phyloP scores from a whole-genome alignment of 2,888 invertebrate genomes.

The Endomychus coccineus region DNA sequence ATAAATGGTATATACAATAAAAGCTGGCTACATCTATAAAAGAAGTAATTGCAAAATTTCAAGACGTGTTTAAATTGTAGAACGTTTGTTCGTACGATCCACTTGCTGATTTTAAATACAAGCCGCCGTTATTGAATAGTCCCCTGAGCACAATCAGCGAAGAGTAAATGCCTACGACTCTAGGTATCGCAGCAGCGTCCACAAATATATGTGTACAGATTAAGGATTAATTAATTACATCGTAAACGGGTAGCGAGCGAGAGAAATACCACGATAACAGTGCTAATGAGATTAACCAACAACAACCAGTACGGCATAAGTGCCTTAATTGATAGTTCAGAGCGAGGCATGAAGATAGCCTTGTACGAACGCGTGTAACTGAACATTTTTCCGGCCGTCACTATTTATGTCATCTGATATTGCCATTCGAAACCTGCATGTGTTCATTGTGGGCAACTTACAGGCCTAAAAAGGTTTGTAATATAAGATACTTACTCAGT shows the following conservation, averaged over 20 bases:
- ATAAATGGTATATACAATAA: no score
- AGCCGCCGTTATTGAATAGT: constrained; percentile 19
- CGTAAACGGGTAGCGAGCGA: constrained; percentile 37
- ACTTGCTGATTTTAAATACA: constrained; percentile 18
- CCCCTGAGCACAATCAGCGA: constrained; percentile 25
- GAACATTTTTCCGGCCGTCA: constrained; percentile 26
- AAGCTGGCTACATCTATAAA: no score
- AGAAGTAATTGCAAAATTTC: no score
- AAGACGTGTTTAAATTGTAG: no score
- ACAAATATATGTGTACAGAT: constrained; percentile 37
- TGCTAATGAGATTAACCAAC: constrained; percentile 42
- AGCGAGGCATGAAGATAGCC: constrained; percentile 39
- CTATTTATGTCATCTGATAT: constrained; percentile 37
- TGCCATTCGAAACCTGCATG: constrained; percentile 16
- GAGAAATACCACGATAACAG: constrained; percentile 41
- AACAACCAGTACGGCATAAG: constrained; percentile 23
- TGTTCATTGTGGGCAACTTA: constrained; percentile 19
- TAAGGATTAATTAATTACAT: constrained; percentile 44
- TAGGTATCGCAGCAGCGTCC: no score
- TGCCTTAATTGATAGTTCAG: constrained; percentile 41
- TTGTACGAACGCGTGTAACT: constrained; percentile 36
- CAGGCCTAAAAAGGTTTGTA: constrained; percentile 15
- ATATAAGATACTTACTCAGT: constrained; percentile 12
- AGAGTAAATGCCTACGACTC: constrained; percentile 18
- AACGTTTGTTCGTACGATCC: constrained; percentile 23